phyloP scores from a whole-genome alignment of 2,888 invertebrate genomes.

The Platycnemis pennipes region DNA sequence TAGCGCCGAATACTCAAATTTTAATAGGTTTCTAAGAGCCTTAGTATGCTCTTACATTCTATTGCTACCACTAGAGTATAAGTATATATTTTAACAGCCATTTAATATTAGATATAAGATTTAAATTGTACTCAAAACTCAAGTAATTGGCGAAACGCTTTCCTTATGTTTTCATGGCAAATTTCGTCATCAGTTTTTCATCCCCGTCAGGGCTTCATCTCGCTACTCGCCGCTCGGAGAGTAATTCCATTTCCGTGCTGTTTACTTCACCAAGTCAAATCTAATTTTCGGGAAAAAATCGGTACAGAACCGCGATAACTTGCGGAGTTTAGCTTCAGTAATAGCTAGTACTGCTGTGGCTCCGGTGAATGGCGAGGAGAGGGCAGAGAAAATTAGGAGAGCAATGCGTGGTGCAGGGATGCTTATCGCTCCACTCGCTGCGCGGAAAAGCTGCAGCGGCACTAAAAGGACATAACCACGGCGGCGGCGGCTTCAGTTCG shows the following conservation, averaged over 20 bases:
- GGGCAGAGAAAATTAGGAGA: not conserved
- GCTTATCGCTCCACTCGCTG: not conserved
- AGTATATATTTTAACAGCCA: no score
- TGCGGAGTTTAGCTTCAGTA: not conserved
- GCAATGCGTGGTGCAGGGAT: not conserved
- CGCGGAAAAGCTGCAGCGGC: not conserved
- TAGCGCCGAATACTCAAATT: no score
- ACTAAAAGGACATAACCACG: not conserved
- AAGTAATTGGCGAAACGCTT: no score
- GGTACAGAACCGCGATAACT: not conserved
- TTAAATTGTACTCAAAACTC: no score
- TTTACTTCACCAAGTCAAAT: not conserved
- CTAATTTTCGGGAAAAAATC: not conserved
- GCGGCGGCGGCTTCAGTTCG: constrained; percentile 5
- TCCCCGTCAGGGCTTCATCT: not conserved
- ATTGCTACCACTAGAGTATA: no score
- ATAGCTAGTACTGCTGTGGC: not conserved
- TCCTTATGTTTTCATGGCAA: no score
- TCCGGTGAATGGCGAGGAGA: not conserved
- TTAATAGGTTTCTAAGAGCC: no score
- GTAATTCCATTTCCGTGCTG: not conserved
- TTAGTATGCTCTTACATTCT: no score
- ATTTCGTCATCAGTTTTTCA: not conserved
- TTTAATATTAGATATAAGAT: no score
- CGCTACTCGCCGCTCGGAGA: not conserved